phyloP scores from a whole-genome alignment of 2,797 vertebrate species.

The Sebastes baramenuke region DNA sequence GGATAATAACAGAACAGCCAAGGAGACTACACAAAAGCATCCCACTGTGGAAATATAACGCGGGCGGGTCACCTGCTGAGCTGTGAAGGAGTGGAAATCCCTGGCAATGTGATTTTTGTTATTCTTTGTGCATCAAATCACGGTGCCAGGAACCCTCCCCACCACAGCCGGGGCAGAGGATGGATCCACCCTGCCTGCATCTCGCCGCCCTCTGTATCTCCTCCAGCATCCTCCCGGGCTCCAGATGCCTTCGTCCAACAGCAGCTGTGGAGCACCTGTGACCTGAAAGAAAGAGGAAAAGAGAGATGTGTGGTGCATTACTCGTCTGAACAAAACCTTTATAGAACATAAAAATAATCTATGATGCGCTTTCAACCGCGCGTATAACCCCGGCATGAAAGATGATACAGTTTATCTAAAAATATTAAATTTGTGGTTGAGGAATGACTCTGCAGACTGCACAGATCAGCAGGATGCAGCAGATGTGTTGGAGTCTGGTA shows the following conservation, averaged over 20 bases:
- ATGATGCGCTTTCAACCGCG: conserved; percentile 14
- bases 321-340: conserved; percentile 16
- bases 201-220: conserved; percentile 20
- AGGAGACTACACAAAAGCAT: conserved; percentile 9
- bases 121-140: conserved; percentile 88
- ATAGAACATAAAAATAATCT: conserved; percentile 19
- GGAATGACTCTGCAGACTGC: conserved; percentile 58
- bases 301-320: conserved; percentile 28
- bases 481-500: conserved; percentile 60
- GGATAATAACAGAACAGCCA: background rate
- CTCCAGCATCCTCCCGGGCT: conserved; percentile 32
- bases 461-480: conserved; percentile 61
- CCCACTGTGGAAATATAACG: conserved; percentile 23
- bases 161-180: conserved; percentile 71
- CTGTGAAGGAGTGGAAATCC: conserved; percentile 88
- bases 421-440: conserved; percentile 28
- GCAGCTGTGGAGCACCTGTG: conserved; percentile 73
- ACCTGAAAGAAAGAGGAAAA: conserved; percentile 54
- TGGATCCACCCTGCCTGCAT: conserved; percentile 15
- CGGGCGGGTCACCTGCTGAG: conserved; percentile 58
- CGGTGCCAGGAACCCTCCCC: conserved; percentile 89
- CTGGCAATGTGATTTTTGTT: conserved; percentile 91
- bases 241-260: conserved; percentile 50
- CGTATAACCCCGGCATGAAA: conserved; percentile 11
- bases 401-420: conserved; percentile 30